Conservation (phyloP, 2,797 vertebrate species). For the Discoglossus pictus region DNA sequence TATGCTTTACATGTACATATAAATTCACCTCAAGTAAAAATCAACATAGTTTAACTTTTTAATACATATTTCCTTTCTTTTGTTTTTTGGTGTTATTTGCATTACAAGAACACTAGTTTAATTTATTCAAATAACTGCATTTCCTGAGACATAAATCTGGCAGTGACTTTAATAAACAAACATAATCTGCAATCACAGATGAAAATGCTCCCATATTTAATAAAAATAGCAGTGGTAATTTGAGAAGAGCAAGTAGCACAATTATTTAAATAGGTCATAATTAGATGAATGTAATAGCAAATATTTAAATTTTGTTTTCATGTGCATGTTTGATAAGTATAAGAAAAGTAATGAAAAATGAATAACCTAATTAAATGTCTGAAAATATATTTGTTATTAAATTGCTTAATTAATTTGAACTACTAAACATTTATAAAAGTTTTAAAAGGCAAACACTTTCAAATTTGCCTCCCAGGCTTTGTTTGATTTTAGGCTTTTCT, state of each 20-base stretch:
- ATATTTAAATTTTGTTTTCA: conserved; percentile 51
- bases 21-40: conserved; percentile 76
- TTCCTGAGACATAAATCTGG: conserved; percentile 58
- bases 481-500: no score
- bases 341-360: conserved; percentile 40
- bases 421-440: no score
- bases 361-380: conserved; percentile 48
- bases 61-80: no score
- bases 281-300: conserved; percentile 44
- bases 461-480: no score
- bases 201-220: conserved; percentile 62
- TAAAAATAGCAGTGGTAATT: conserved; percentile 50
- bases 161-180: conserved; percentile 61
- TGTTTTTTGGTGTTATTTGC: conserved; percentile 62
- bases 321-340: conserved; percentile 42
- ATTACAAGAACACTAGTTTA: conserved; percentile 57
- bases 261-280: conserved; percentile 50
- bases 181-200: conserved; percentile 62
- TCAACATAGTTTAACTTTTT: no score
- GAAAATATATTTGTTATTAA: conserved; percentile 33
- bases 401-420: conserved; percentile 2
- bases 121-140: conserved; percentile 61
- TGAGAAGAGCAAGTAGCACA: conserved; percentile 46
- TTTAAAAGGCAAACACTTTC: no score
- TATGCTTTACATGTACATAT: no score